Evolutionary conservation across 2,113 vertebrate genomes (phyloP).

Genomic region (Lamprologus ornatipinnis): DNA sequence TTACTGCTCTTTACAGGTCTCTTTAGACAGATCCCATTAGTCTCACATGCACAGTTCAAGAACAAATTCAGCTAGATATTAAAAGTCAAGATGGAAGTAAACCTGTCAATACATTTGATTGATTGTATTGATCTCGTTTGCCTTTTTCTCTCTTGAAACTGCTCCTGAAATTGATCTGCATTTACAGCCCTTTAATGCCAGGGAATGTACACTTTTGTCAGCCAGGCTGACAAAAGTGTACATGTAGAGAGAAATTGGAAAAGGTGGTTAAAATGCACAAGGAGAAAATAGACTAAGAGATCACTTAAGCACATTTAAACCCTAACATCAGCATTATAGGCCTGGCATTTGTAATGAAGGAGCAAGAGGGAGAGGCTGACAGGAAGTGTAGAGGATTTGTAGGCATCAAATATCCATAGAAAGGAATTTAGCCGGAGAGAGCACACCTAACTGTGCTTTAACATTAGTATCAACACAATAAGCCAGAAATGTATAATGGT

Average conservation of each 20-base stretch:
- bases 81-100: background rate
- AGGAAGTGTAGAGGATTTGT: conserved; percentile 5
- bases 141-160: background rate
- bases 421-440: background rate
- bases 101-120: background rate
- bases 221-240: background rate
- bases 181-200: background rate
- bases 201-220: no score
- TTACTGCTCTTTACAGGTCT: background rate
- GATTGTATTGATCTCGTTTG: background rate
- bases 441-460: background rate
- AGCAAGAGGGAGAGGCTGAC: background rate
- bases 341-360: background rate
- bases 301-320: conserved; percentile 14
- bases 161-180: background rate
- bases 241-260: background rate
- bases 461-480: conserved; percentile 19
- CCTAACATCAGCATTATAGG: background rate
- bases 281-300: background rate
- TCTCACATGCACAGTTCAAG: background rate
- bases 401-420: background rate
- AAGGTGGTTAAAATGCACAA: background rate
- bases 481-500: conserved; percentile 3
- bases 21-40: background rate
- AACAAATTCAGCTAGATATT: background rate